Evolutionary conservation across 2,797 vertebrate genomes (phyloP), one percentile per base, ranked within the genome.

Genomic region (Xenentodon cancila): DNA sequence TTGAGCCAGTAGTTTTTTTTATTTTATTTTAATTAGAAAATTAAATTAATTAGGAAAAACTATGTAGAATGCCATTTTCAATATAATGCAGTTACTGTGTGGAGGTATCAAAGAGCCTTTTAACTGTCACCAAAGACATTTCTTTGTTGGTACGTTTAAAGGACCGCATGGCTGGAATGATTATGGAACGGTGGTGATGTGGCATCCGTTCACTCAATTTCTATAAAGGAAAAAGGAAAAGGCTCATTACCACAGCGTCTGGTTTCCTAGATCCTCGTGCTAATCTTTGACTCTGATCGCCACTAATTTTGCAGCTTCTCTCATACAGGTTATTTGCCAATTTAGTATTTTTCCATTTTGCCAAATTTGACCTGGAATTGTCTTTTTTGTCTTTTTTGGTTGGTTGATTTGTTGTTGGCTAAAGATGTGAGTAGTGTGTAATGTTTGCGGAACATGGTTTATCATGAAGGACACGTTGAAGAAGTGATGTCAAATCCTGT

Each of bases 241-340:
- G 2, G 44, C 61, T 19, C 1, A 9, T 37, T 47, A 3, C 43
- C 3, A 11, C 16, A 16, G 47, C 22, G 30, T 57, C 64, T 51
- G 59, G 53, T 81, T 77, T 54, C 63, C 71, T 62, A 25, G 46
- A 64, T 48, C 5, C 76, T 78, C 12, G 4, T 71, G 77, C 32
- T 45, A 21, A 19, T 64, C 73, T 84, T 71, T 71, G 77, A 59
- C 72, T 80, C 49, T 76, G 62, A 52, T 44, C 19, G 30, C 69
- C 47, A 71, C 73, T 83, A 83, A 85, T 70, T 52, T 60, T 53
- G 64, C 70, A 67, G 75, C 82, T 86, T 81, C 50, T 68, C 46
- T 80, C 64, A 62, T 12, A 9, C 75, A 87, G 81, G 81, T 78
- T 71, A 55, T 51, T 37, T 76, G 49, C 22, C 25, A 63, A 19